These are phyloP conservation scores for Microtus ochrogaster DNA, from an alignment of 2,113 vertebrate genomes.

Conservation along the genomic window DNA sequence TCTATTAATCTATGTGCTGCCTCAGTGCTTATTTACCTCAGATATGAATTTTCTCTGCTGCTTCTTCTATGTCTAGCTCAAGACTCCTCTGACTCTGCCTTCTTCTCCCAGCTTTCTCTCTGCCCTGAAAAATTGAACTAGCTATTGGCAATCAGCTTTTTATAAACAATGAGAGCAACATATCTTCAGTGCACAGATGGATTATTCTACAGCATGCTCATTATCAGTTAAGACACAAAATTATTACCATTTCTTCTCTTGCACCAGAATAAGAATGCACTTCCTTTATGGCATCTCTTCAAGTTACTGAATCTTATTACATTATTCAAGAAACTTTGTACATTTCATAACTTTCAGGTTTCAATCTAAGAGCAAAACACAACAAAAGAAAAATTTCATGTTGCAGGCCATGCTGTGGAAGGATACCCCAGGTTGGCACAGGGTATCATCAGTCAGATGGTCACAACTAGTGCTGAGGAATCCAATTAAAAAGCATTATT, in stretches of 20 bases:
- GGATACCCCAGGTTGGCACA: neutral
- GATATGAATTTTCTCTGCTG: too few species aligned
- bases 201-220: too few species aligned
- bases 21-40: too few species aligned
- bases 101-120: too few species aligned
- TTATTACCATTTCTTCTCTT: neutral
- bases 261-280: neutral
- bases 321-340: neutral
- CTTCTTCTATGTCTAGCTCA: too few species aligned
- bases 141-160: too few species aligned
- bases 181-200: too few species aligned
- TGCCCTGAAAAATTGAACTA: too few species aligned
- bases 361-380: neutral
- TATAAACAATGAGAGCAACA: too few species aligned
- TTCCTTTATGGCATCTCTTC: neutral
- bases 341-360: neutral
- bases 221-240: neutral
- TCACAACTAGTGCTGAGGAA: neutral
- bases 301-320: neutral
- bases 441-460: neutral
- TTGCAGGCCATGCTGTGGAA: neutral
- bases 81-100: too few species aligned
- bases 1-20: too few species aligned
- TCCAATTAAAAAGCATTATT: neutral
- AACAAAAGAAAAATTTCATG: neutral